Percentiles rank a stretch among this genome's conserved stretches.
These are phyloP conservation scores for Archilochus colubris DNA, from an alignment of 2,113 vertebrate species.

Conservation along the genomic window DNA sequence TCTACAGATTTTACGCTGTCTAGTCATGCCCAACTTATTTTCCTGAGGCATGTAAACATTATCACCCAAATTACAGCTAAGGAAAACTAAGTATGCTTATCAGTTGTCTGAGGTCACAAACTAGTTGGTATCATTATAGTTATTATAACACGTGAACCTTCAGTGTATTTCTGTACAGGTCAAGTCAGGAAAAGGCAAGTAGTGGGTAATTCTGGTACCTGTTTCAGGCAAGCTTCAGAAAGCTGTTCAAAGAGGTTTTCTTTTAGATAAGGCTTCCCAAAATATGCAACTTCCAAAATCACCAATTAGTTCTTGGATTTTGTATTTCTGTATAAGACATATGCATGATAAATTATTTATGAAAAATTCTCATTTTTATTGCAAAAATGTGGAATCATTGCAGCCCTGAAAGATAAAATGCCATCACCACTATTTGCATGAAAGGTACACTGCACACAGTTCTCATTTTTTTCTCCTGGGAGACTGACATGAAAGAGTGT, in stretches of 20 bases:
- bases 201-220: neutral
- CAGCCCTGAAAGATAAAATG: neutral
- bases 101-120: neutral
- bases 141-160: neutral
- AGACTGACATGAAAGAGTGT: neutral
- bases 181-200: neutral
- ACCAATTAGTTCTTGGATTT: neutral
- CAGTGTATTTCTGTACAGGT: neutral
- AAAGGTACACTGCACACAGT: neutral
- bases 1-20: neutral
- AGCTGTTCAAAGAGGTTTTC: neutral
- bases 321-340: neutral
- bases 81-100: neutral
- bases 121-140: neutral
- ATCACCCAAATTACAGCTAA: neutral
- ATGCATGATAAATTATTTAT: neutral
- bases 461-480: neutral
- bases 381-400: neutral
- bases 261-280: neutral
- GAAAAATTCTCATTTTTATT: neutral
- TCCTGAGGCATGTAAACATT: neutral
- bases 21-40: constrained; percentile 16
- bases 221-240: neutral
- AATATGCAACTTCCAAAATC: neutral
- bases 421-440: neutral